Conservation (phyloP, 1,140 invertebrate species). For the Wasmannia auropunctata region DNA sequence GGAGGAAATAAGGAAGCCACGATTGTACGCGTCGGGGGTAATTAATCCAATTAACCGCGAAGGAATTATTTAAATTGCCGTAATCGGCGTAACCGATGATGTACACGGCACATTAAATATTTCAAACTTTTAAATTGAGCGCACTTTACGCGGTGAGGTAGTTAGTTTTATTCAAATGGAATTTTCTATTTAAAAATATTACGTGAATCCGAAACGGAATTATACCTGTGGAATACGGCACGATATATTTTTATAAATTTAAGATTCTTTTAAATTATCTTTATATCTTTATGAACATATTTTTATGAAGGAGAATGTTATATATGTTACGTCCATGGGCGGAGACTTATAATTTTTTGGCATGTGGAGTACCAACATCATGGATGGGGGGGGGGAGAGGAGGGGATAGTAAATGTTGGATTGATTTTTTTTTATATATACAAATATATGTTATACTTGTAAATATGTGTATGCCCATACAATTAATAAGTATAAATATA, state of each 20-base stretch:
- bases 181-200: neutral
- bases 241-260: neutral
- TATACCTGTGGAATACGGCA: neutral
- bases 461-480: too few relatives aligned
- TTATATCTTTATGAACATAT: neutral
- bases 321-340: too few relatives aligned
- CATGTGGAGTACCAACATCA: too few relatives aligned
- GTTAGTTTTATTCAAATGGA: neutral
- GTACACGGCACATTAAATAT: neutral
- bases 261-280: neutral
- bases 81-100: neutral
- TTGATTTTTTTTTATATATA: too few relatives aligned
- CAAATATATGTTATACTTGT: too few relatives aligned
- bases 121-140: neutral
- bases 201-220: neutral
- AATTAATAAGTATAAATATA: too few relatives aligned
- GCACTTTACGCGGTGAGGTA: neutral
- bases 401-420: too few relatives aligned
- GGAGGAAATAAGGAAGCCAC: constrained; percentile 20
- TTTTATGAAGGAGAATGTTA: neutral
- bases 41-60: constrained; percentile 51
- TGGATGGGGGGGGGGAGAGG: too few relatives aligned
- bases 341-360: too few relatives aligned
- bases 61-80: constrained; percentile 29
- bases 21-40: neutral